Percentiles rank a stretch among this genome's conserved stretches.
phyloP scores from a whole-genome alignment of 2,113 vertebrate species.

The Colius striatus region DNA sequence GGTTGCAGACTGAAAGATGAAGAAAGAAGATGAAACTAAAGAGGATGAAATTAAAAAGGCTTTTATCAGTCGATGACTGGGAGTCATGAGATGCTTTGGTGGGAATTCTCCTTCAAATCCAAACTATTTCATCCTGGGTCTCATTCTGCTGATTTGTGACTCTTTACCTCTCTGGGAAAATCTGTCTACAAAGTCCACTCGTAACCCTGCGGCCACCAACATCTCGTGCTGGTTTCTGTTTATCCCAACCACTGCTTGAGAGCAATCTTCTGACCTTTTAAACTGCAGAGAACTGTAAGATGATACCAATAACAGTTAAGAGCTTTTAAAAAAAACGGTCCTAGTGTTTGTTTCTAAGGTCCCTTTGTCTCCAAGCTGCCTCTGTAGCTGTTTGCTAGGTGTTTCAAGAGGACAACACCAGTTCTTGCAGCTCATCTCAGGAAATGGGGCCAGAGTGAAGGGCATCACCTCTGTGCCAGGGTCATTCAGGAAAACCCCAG shows the following conservation, averaged over 20 bases:
- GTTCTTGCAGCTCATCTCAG: neutral
- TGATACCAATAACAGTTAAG: neutral
- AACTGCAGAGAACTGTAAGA: neutral
- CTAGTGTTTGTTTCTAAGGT: neutral
- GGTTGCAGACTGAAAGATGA: neutral
- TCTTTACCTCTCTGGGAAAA: neutral
- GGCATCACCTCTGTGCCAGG: neutral
- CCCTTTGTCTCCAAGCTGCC: neutral
- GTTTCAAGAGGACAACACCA: neutral
- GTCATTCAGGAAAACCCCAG: neutral
- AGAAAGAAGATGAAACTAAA: neutral
- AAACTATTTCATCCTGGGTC: neutral
- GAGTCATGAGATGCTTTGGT: neutral
- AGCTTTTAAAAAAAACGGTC: neutral
- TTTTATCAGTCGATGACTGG: neutral
- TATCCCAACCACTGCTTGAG: neutral
- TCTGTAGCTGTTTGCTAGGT: neutral
- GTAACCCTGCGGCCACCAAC: neutral
- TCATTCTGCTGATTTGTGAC: neutral
- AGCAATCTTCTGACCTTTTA: neutral
- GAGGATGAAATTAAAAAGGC: neutral
- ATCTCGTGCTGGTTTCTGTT: neutral
- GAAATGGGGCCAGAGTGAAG: accelerated
- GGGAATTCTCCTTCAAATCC: neutral
- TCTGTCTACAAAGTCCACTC: neutral